These are phyloP conservation scores for Adelges cooleyi DNA, from an alignment of 1,140 invertebrate genomes.

Conservation along the genomic window DNA sequence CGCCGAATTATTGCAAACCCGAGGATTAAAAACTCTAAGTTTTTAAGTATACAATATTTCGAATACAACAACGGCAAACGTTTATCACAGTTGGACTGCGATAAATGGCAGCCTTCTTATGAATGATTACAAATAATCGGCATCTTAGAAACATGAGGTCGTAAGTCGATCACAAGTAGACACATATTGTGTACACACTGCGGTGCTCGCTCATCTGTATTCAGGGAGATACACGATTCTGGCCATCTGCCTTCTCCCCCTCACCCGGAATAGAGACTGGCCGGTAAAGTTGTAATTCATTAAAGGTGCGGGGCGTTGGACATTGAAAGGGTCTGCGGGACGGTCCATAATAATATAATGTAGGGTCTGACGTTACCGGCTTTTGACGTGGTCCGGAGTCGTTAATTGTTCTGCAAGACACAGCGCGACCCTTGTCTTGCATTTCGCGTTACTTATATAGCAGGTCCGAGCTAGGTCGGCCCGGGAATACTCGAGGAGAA, in stretches of 20 bases:
- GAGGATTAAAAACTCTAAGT: too few species aligned
- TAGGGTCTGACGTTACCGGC: neutral
- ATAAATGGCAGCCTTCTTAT: neutral
- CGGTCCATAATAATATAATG: neutral
- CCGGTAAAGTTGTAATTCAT: slow-evolving; percentile 9
- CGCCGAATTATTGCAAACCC: too few species aligned
- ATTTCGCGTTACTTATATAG: too few species aligned
- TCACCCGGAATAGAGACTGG: too few species aligned
- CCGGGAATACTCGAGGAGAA: neutral
- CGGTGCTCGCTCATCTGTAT: neutral
- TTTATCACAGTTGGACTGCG: too few species aligned
- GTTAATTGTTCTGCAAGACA: neutral
- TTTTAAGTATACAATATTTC: too few species aligned
- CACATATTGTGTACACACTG: neutral
- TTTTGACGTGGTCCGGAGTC: neutral
- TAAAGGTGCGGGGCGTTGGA: neutral
- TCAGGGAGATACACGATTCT: neutral
- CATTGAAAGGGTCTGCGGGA: too few species aligned
- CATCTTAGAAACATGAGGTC: neutral
- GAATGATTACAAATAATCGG: neutral
- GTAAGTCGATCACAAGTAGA: neutral
- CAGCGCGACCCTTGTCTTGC: too few species aligned
- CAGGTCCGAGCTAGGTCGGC: too few species aligned
- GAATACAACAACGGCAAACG: too few species aligned
- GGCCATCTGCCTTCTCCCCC: neutral